Conservation (phyloP, 1,140 invertebrate genomes). For the Cydia amplana region DNA sequence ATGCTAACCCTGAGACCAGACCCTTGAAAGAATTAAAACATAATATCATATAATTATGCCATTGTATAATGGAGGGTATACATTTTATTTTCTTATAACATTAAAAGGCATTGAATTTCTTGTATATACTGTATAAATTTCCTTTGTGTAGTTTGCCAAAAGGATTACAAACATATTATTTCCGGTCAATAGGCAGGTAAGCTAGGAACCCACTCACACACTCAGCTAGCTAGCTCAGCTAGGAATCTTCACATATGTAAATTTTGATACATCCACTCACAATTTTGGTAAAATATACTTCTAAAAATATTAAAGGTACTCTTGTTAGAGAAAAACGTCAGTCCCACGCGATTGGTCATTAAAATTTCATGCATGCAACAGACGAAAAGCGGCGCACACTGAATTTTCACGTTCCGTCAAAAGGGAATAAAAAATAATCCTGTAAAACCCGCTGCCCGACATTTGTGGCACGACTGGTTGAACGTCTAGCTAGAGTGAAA, state of each 20-base stretch:
- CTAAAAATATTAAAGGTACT: constrained; percentile 21
- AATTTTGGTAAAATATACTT: not conserved
- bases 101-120: too few relatives aligned
- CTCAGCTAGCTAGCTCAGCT: too few relatives aligned
- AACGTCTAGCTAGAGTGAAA: not conserved
- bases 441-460: constrained; percentile 25
- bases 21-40: too few relatives aligned
- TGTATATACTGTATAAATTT: too few relatives aligned
- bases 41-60: too few relatives aligned
- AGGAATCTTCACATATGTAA: not conserved
- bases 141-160: too few relatives aligned
- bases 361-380: constrained; percentile 47
- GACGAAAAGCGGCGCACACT: constrained; percentile 37
- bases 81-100: too few relatives aligned
- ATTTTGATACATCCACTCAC: not conserved
- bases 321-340: constrained; percentile 25
- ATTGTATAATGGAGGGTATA: too few relatives aligned
- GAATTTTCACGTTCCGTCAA: constrained; percentile 35
- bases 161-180: too few relatives aligned
- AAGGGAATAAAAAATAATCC: constrained; percentile 37
- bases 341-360: constrained; percentile 35
- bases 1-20: not conserved
- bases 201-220: too few relatives aligned
- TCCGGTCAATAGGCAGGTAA: too few relatives aligned
- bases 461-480: constrained; percentile 5